Conservation (phyloP, 1,140 invertebrate species). For the Paramacrobiotus metropolitanus region DNA sequence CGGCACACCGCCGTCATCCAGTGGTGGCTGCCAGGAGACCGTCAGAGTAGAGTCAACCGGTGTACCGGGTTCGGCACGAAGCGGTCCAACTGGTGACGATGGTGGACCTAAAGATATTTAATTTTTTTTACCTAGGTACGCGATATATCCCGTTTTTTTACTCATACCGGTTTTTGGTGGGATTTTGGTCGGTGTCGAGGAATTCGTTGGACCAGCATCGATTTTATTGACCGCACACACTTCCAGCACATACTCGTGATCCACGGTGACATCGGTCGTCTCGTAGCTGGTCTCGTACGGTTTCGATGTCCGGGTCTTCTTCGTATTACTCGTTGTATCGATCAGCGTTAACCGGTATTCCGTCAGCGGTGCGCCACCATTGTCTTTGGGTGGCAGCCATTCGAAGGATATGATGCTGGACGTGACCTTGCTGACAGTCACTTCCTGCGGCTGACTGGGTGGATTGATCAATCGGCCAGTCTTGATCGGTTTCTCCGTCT, state of each 20-base stretch:
- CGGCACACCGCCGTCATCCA: slow-evolving; percentile 72
- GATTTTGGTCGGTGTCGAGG: slow-evolving; percentile 17
- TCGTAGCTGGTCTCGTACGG: background rate
- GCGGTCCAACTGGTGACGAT: slow-evolving; percentile 60
- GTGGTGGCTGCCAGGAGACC: slow-evolving; percentile 76
- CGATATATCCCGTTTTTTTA: background rate
- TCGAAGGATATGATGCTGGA: no score
- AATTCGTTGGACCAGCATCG: slow-evolving; percentile 11
- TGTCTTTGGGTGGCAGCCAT: slow-evolving; percentile 72
- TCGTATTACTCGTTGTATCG: background rate
- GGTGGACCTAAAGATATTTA: no score
- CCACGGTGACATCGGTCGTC: background rate
- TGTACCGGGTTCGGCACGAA: slow-evolving; percentile 55
- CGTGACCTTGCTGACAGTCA: no score
- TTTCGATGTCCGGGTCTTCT: slow-evolving; percentile 14
- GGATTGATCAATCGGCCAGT: no score
- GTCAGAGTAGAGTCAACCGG: slow-evolving; percentile 54
- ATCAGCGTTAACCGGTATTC: slow-evolving; percentile 46
- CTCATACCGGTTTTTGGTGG: slow-evolving; percentile 10
- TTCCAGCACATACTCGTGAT: background rate
- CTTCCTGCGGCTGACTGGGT: no score
- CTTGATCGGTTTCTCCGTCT: slow-evolving; percentile 50
- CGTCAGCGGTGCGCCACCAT: slow-evolving; percentile 72
- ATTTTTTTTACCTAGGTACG: no score
- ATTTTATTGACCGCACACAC: background rate